These are phyloP conservation scores for Furnarius figulus DNA, from an alignment of 2,113 vertebrate genomes.

Conservation along the genomic window DNA sequence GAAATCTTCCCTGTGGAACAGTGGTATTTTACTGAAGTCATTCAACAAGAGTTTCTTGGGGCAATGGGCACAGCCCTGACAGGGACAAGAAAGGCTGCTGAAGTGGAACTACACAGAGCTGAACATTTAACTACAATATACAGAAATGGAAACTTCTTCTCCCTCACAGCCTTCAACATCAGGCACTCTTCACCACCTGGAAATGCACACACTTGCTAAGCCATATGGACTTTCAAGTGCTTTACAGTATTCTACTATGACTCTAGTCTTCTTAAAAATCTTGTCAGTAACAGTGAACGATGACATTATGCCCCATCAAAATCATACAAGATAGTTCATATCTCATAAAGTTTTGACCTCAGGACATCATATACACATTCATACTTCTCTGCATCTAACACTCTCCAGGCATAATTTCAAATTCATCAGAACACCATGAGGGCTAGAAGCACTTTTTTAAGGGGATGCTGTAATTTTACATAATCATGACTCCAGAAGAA, in stretches of 20 bases:
- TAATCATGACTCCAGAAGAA: slow-evolving; percentile 25
- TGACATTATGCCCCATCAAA: neutral
- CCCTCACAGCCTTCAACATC: neutral
- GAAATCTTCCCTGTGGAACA: neutral
- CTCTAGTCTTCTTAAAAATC: neutral
- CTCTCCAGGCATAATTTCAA: neutral
- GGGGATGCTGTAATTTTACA: neutral
- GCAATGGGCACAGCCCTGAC: neutral
- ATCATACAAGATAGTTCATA: neutral
- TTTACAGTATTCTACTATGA: neutral
- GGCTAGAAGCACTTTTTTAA: neutral
- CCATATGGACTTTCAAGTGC: neutral
- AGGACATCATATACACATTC: neutral
- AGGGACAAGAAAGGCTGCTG: neutral
- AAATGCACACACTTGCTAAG: neutral
- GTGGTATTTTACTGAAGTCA: neutral
- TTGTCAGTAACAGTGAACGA: neutral
- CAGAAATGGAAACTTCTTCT: neutral
- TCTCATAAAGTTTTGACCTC: neutral
- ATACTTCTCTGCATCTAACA: neutral
- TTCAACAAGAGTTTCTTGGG: neutral
- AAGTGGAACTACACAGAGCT: neutral
- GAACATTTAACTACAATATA: neutral
- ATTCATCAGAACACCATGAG: neutral
- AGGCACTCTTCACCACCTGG: neutral